Percentiles rank a stretch among this genome's conserved stretches.
Conservation (phyloP, 2,113 vertebrate genomes). For the Cygnus atratus region DNA sequence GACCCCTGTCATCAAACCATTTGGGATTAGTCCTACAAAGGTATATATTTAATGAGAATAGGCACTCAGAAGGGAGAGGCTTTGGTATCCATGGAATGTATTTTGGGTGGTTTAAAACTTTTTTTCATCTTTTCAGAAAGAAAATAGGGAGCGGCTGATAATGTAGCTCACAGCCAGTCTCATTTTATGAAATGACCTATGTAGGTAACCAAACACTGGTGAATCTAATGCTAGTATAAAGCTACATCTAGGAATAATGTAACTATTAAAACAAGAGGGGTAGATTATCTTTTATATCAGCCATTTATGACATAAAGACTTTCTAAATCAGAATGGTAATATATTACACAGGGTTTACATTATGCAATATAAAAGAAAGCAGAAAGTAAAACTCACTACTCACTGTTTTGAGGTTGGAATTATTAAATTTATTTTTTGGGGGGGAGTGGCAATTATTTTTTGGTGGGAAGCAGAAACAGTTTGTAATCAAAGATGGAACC, state of each 20-base stretch:
- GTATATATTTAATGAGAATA: slow-evolving; percentile 63
- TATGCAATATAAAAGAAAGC: not conserved
- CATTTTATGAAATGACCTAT: slow-evolving; percentile 50
- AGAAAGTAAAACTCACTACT: not conserved
- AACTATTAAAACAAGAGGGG: not conserved
- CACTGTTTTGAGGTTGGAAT: not conserved
- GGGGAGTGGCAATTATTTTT: not conserved
- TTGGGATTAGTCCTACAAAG: slow-evolving; percentile 71
- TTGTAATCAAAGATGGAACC: not conserved
- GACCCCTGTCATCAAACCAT: slow-evolving; percentile 74
- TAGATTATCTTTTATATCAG: not conserved
- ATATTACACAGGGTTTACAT: not conserved
- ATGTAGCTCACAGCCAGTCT: slow-evolving; percentile 30
- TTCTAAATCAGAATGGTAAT: not conserved
- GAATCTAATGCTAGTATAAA: slow-evolving; percentile 17
- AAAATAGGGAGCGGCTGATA: slow-evolving; percentile 39
- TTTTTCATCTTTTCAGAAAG: slow-evolving; percentile 37
- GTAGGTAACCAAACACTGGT: slow-evolving; percentile 35
- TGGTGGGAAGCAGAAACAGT: not conserved
- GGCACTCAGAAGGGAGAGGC: slow-evolving; percentile 45
- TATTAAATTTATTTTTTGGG: not conserved
- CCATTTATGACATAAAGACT: not conserved
- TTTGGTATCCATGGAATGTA: slow-evolving; percentile 47
- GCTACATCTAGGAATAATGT: slow-evolving; percentile 10
- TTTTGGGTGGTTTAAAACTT: slow-evolving; percentile 26